Base-by-base conservation (phyloP, 2,113 vertebrate genomes). In the Scortum barcoo region DNA sequence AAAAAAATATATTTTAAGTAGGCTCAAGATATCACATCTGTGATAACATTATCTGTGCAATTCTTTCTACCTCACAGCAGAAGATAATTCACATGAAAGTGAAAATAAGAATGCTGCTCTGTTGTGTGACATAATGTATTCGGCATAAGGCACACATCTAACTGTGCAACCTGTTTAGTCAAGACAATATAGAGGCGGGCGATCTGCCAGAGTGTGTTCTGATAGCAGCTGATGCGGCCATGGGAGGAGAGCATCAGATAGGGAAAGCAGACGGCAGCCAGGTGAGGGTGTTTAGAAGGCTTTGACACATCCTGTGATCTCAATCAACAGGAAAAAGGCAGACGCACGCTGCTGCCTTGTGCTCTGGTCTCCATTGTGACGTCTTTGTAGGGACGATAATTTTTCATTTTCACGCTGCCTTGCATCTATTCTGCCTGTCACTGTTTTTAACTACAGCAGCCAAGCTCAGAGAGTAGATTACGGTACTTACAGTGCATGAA, bases 401-500 rank as follows among this genome's bases (percentile, higher is more conserved):
- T 86, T 88, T 88, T 89, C 79, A 86, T 88, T 91, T 93, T 91
- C 91, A 91, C 81, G 78, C 88, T 84, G 33, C 87, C 80, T 77
- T 88, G 93, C 92, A 69, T 93, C 94, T 95, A 93, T 95, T 96
- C 91, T 84, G 96, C 93, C 93, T 92, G 96, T 96, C 95, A 84
- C 93, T 89, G 94, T 91, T 93, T 96, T 95, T 95, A 96, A 95
- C 95, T 92, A 94, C 94, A 87, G 88, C 95, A 95, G 94, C 77
- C 90, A 91, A 95, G 96, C 95, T 93, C 93, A 86, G 93, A 94
- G 95, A 97, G 95, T 95, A 96, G 95, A 97, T 97, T 97, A 97
- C 85, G 92, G 93, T 92, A 95, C 95, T 96, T 96, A 95, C 94
- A 94, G 96, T 95, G 96, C 96, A 96, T 97, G 96, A 97, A 97